phyloP scores from a whole-genome alignment of 1,140 invertebrate genomes.

The Trichoplusia ni region DNA sequence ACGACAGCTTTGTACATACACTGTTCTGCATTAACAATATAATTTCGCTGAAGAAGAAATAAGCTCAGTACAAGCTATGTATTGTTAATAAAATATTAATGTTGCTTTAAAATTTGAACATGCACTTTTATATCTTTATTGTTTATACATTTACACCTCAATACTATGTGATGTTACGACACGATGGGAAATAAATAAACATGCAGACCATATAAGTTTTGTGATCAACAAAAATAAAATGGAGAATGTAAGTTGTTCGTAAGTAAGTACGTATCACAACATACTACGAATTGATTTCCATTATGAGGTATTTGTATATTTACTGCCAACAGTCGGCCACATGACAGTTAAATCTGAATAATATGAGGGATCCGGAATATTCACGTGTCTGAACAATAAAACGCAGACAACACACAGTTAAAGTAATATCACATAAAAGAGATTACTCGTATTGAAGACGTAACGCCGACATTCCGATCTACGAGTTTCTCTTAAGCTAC shows the following conservation, averaged over 20 bases:
- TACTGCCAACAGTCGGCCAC: constrained; percentile 11
- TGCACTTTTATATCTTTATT: neutral
- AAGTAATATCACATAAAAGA: constrained; percentile 36
- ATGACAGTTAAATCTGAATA: constrained; percentile 29
- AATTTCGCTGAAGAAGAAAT: no score
- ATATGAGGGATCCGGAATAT: constrained; percentile 14
- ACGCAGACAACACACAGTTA: constrained; percentile 18
- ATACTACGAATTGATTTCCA: constrained; percentile 1
- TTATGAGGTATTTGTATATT: constrained; percentile 30
- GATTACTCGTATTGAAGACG: constrained; percentile 47
- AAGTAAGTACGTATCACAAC: neutral
- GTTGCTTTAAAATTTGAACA: neutral
- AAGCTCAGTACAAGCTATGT: no score
- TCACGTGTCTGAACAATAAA: constrained; percentile 16
- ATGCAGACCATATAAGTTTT: neutral
- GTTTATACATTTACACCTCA: neutral
- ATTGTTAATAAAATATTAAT: no score
- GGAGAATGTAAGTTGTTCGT: neutral
- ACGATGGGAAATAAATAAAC: constrained; percentile 5
- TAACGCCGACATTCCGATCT: constrained; percentile 46
- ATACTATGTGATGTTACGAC: neutral
- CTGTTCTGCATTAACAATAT: no score
- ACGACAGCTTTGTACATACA: no score
- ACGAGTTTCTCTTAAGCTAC: constrained; percentile 28
- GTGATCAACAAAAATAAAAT: constrained; percentile 10